phyloP scores from a whole-genome alignment of 92 coral and sea anemone genomes.

The Heteractis magnifica region DNA sequence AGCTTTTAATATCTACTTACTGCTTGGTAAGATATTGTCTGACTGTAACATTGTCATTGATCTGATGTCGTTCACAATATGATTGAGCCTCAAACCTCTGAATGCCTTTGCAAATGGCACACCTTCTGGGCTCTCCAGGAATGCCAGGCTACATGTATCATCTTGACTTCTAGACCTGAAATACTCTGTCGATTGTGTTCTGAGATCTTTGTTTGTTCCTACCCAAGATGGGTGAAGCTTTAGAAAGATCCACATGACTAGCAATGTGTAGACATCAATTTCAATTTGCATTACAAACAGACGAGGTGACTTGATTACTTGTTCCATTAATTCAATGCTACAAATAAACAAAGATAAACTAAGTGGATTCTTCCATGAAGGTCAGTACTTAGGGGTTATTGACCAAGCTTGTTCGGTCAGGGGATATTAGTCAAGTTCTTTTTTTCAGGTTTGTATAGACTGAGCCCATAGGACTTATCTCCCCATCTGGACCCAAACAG shows the following conservation, averaged over 20 bases:
- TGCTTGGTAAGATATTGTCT: slow-evolving; percentile 85
- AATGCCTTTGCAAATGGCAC: slow-evolving; percentile 68
- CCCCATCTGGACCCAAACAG: no score
- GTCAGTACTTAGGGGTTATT: background rate
- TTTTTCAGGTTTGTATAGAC: no score
- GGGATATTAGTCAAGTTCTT: no score
- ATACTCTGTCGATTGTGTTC: slow-evolving; percentile 59
- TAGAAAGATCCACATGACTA: slow-evolving; percentile 80
- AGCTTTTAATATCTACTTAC: slow-evolving; percentile 24
- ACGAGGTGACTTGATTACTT: slow-evolving; percentile 82
- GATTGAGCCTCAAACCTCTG: slow-evolving; percentile 75
- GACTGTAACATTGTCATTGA: slow-evolving; percentile 74
- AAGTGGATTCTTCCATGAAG: background rate
- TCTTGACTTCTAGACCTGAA: slow-evolving; percentile 37
- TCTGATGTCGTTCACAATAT: slow-evolving; percentile 85
- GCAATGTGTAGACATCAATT: slow-evolving; percentile 87
- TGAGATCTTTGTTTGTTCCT: slow-evolving; percentile 74
- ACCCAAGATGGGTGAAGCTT: slow-evolving; percentile 70
- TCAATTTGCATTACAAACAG: slow-evolving; percentile 97
- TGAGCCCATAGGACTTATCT: no score
- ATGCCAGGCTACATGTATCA: slow-evolving; percentile 17
- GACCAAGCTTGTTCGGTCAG: background rate
- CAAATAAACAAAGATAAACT: slow-evolving; percentile 2
- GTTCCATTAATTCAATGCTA: slow-evolving; percentile 82
- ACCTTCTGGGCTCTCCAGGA: slow-evolving; percentile 83